These are phyloP conservation scores for Eupithecia inturbata DNA, from an alignment of 2,888 invertebrate species.

Conservation along the genomic window DNA sequence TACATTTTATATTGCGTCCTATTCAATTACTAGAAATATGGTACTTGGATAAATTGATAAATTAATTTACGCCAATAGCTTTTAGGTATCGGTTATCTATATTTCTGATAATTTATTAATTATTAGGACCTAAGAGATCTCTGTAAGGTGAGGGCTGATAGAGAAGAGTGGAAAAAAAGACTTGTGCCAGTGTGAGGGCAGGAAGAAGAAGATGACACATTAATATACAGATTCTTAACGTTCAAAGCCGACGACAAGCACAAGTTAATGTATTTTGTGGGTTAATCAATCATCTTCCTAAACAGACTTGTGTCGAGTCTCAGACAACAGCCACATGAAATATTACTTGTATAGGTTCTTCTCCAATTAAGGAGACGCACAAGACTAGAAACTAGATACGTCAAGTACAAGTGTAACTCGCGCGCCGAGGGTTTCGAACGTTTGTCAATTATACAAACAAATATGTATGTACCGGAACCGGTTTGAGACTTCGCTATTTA, in stretches of 20 bases:
- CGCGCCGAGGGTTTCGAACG: no score
- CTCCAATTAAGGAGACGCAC: neutral
- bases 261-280: neutral
- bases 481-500: no score
- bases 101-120: no score
- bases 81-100: neutral
- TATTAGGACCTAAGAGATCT: no score
- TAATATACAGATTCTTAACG: neutral
- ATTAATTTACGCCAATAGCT: neutral
- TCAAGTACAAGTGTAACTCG: no score
- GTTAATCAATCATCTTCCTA: neutral
- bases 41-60: neutral
- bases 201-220: neutral
- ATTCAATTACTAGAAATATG: neutral
- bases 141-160: no score
- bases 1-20: slow-evolving; percentile 18
- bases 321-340: neutral
- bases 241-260: neutral
- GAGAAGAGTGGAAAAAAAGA: neutral
- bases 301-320: neutral
- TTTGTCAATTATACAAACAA: no score
- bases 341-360: neutral
- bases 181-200: neutral
- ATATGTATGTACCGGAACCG: no score
- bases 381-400: no score